Conservation (phyloP, 2,888 invertebrate species). For the Sabatieria punctata region DNA sequence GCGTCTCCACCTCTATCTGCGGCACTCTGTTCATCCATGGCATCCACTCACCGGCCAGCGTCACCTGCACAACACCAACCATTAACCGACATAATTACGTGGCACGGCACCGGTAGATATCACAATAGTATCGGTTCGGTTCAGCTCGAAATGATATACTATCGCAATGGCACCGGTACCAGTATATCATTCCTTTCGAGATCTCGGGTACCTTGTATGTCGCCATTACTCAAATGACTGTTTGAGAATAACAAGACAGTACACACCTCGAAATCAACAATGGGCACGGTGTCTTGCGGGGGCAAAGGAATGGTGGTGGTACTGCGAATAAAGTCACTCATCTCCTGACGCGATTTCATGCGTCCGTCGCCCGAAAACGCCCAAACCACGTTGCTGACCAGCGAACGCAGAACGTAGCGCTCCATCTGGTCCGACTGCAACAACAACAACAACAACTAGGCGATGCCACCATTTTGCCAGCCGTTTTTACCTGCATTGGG, state of each 20-base stretch:
- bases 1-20: constrained; percentile 91
- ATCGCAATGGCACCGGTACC: no score
- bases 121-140: no score
- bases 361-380: constrained; percentile 96
- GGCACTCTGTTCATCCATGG: constrained; percentile 96
- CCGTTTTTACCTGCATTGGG: constrained; percentile 47
- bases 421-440: constrained; percentile 68
- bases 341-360: constrained; percentile 75
- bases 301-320: constrained; percentile 84
- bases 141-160: no score
- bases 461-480: background rate
- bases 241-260: no score
- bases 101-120: no score
- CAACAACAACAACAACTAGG: background rate
- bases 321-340: constrained; percentile 86
- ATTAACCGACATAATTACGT: no score
- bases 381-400: constrained; percentile 86
- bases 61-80: constrained; percentile 45
- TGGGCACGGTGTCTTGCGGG: constrained; percentile 57
- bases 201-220: no score
- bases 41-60: constrained; percentile 79
- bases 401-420: constrained; percentile 75
- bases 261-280: constrained; percentile 85
- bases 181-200: no score
- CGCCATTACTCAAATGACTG: no score